Evolutionary conservation across 2,888 invertebrate genomes (phyloP), one percentile per base, ranked within the genome.

Genomic region (Torymus auratus): DNA sequence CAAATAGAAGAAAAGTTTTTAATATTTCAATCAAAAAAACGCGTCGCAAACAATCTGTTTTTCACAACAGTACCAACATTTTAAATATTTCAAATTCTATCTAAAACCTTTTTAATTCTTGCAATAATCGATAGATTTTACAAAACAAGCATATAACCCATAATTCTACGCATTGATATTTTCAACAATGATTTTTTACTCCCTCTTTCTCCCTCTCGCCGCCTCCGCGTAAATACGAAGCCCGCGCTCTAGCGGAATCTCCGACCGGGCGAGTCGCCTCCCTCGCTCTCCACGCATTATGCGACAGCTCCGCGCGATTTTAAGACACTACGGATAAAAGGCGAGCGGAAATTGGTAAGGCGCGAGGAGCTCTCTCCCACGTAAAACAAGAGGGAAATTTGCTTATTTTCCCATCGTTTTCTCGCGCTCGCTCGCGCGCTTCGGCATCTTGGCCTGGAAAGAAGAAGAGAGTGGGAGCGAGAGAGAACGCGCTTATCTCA

Each of bases 371-470:
- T 55, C 60, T 55, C 60, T 28, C 41, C 7, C 13, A 23, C 55
- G 71, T 67, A 78, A 78, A 75, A 75, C 75, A 75, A 72, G 78
- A 86, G 28, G 88, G 87, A 90, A 91, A 91, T 90, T 89, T 87
- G 89, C 89, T 90, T 91, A 90, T 90, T 90, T 90, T 91, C 88
- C 85, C 90, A 89, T 90, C 89, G 88, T 87, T 87, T 86, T 28
- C 28, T 28, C 28, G 28, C 28, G 28, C 28, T 28, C 7, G 28
- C 28, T 28, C 28, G 7, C 86, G 64, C 1, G 56, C 15, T 2
- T 3, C 87, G 88, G 88, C 90, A 89, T 89, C 89, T 90, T 89
- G 89, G 88, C 88, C 84, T 83, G 80, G 87, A 88, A 86, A 86
- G 87, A 84, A 55, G 62, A 64, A 62, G 84, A 14, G 56, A 5